Percentiles rank a stretch among this genome's conserved stretches.
These are phyloP conservation scores for Diadumene lineata DNA, from an alignment of 92 coral and sea anemone species.

Conservation along the genomic window DNA sequence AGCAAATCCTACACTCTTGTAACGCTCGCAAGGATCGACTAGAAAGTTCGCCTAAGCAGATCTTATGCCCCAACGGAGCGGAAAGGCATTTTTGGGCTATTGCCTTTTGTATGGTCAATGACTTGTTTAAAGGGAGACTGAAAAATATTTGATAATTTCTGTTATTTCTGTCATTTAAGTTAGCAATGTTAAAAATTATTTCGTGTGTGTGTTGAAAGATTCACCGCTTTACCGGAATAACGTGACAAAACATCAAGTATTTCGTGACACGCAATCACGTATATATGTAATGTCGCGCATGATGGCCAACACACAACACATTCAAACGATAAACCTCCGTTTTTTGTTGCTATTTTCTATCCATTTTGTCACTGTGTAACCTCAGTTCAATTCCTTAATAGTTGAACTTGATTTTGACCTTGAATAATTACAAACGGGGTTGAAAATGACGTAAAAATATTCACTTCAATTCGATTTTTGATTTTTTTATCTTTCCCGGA, in stretches of 20 bases:
- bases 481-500: constrained; percentile 37
- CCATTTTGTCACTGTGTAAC: background rate
- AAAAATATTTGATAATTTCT: background rate
- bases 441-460: background rate
- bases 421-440: background rate
- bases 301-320: background rate
- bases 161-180: background rate
- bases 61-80: no score
- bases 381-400: background rate
- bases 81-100: background rate
- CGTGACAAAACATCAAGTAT: background rate
- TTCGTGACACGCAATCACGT: constrained; percentile 8
- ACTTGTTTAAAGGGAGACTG: background rate
- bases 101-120: background rate
- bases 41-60: background rate
- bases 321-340: background rate
- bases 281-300: background rate
- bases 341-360: background rate
- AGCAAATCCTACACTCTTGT: background rate
- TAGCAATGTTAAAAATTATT: background rate
- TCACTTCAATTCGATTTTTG: background rate
- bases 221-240: background rate
- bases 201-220: background rate
- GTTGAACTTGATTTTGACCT: background rate
- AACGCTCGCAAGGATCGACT: background rate